These are phyloP conservation scores for Pararge aegeria DNA, from an alignment of 1,140 invertebrate species.

Conservation along the genomic window DNA sequence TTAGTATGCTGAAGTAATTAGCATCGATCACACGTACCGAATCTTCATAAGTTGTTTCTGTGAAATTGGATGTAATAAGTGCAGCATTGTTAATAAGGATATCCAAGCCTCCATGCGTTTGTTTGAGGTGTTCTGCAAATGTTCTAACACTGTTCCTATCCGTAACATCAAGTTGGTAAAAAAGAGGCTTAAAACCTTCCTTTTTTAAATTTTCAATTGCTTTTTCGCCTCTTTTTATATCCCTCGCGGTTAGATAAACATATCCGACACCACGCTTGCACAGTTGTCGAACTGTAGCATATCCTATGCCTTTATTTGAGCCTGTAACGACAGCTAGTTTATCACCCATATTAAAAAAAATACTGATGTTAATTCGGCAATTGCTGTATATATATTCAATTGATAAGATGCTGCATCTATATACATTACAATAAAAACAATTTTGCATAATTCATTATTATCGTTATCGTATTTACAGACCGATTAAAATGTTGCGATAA, in stretches of 20 bases:
- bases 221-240: conserved; percentile 76
- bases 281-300: conserved; percentile 83
- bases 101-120: conserved; percentile 86
- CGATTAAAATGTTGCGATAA: too few relatives aligned
- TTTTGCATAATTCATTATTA: too few relatives aligned
- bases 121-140: conserved; percentile 81
- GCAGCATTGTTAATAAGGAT: conserved; percentile 91
- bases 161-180: conserved; percentile 83
- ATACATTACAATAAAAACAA: too few relatives aligned
- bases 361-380: not conserved
- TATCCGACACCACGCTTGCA: conserved; percentile 81
- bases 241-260: conserved; percentile 83
- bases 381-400: not conserved
- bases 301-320: conserved; percentile 88
- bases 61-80: conserved; percentile 82
- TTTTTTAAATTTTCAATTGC: conserved; percentile 80
- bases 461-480: too few relatives aligned
- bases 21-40: conserved; percentile 57
- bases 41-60: conserved; percentile 82
- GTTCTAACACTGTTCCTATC: conserved; percentile 79
- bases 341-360: conserved; percentile 19
- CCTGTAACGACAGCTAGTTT: conserved; percentile 82
- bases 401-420: not conserved
- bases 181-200: conserved; percentile 77
- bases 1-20: conserved; percentile 29